Conservation (phyloP, 2,888 invertebrate species). For the Cantharis nigra region DNA sequence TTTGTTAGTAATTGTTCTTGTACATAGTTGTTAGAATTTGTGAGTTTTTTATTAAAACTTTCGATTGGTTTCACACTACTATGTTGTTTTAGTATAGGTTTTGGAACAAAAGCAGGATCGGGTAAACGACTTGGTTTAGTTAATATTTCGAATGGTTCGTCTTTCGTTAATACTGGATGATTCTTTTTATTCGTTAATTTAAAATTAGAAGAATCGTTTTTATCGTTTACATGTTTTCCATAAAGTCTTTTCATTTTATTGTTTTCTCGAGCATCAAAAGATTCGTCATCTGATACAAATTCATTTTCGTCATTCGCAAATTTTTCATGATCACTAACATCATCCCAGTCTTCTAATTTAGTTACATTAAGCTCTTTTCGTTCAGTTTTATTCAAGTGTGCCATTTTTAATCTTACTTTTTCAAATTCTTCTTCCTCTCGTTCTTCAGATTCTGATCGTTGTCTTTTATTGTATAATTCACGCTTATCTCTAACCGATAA, state of each 20-base stretch:
- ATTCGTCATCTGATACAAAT: conserved; percentile 46
- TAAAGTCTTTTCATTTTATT: conserved; percentile 35
- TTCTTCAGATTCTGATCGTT: conserved; percentile 51
- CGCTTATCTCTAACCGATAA: conserved; percentile 40
- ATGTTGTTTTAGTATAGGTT: conserved; percentile 73
- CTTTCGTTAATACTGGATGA: conserved; percentile 48
- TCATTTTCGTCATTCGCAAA: conserved; percentile 47
- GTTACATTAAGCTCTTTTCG: conserved; percentile 51
- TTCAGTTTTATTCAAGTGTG: conserved; percentile 52
- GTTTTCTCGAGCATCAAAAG: conserved; percentile 48
- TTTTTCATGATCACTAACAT: conserved; percentile 45
- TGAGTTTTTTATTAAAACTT: conserved; percentile 11
- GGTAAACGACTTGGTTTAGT: conserved; percentile 67
- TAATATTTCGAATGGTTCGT: conserved; percentile 63
- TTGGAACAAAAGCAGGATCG: conserved; percentile 74
- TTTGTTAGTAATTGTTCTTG: neutral
- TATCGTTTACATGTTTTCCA: conserved; percentile 52
- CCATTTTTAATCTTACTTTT: conserved; percentile 49
- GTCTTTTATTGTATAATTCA: conserved; percentile 41
- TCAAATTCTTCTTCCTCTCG: conserved; percentile 50
- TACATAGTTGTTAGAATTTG: neutral
- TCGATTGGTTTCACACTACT: conserved; percentile 28
- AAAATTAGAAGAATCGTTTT: conserved; percentile 72
- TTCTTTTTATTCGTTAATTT: conserved; percentile 55
- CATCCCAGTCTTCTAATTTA: conserved; percentile 55